Base-by-base conservation (phyloP, 2,797 vertebrate species). In the Neosilurus hyrtlii region DNA sequence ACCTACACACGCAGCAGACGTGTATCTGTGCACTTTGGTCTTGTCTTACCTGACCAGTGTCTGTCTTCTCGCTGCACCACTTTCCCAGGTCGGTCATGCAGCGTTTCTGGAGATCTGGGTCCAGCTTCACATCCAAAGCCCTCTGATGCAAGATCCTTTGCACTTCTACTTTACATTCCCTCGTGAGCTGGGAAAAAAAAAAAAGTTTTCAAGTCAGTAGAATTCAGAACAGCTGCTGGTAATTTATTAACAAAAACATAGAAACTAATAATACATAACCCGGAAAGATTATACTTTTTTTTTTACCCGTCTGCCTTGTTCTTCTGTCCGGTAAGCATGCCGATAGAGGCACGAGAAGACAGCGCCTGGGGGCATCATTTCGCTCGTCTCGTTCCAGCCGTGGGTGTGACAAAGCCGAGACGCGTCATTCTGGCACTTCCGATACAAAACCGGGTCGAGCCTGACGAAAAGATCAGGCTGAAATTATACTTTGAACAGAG, bases 41-140 rank as follows among this genome's bases (percentile, higher is more conserved):
- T n/a, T 54, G 26, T 26, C 30, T 35, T 77, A 97, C 96, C 95
- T 99, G 97, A 62, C 98, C 97, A 0, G 95, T 90, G 84, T 99
- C 97, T 0, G 96, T 97, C 89, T 99, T 99, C 79, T 99, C 97
- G 24, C 96, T 98, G 92, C 98, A 99, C 98, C 98, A 99, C 86
- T 99, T 99, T 0, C 98, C 98, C 57, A 99, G 86, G 87, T 99
- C 98, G 1, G 94, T 96, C 93, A 99, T 96, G 89, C 98, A 99
- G 88, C 96, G 96, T 83, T 95, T 95, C 92, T 99, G 98, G 22
- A 99, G 95, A 56, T 94, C 93, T 0, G 98, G 98, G 82, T 99
- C 97, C 91, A 99, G 90, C 86, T 98, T 99, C 85, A 99, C 96
- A 7, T 99, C 97, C 92, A 99, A 93, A 79, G 98, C 98, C 72